Evolutionary conservation across 1,140 invertebrate species (phyloP), one percentile per base, ranked within the genome.

Genomic region (Elymnias hypermnestra): DNA sequence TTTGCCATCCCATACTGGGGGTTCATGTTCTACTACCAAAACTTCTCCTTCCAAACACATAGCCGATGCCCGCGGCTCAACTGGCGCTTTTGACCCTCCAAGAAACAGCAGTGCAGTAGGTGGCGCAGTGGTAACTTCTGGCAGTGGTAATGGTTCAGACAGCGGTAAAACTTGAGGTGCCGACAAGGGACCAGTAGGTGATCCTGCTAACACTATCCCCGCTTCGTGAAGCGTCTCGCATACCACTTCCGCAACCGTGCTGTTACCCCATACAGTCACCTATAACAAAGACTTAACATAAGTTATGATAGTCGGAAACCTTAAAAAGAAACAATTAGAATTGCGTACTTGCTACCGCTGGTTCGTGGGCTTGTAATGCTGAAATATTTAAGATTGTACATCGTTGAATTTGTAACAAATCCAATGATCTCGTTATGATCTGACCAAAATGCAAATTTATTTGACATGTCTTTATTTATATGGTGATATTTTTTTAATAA

Each of bases 61-160:
- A 4, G 89, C 89, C 19, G 88, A 87, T 2, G 90, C 88, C 14
- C 88, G 83, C 0, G 88, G 87, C 55, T 91, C 89, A 10, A 91
- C 88, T 26, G 89, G 88, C 28, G 90, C 89, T 60, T 89, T 88
- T 1, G 90, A 91, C 4, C 90, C 90, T 12, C 90, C 90, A 14
- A 92, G 87, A 41, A 90, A 87, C 1, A 92, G 69, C 18, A 90
- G 64, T 5, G 87, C 88, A 3, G 78, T 87, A 25, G 88, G 89
- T 7, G 89, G 83, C 0, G 54, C 48, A 0, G 51, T 26, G 0
- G 63, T 29, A 0, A 61, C 49, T 8, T 51, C 44, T 2, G 81
- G 81, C 3, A 52, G 56, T 0, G 77, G 74, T 10, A 83, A 49
- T 3, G 68, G 63, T 3, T 67, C 71, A 2, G 63, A 63, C 0